phyloP scores from a whole-genome alignment of 2,888 invertebrate species.

The Pollenia griseotomentosa region DNA sequence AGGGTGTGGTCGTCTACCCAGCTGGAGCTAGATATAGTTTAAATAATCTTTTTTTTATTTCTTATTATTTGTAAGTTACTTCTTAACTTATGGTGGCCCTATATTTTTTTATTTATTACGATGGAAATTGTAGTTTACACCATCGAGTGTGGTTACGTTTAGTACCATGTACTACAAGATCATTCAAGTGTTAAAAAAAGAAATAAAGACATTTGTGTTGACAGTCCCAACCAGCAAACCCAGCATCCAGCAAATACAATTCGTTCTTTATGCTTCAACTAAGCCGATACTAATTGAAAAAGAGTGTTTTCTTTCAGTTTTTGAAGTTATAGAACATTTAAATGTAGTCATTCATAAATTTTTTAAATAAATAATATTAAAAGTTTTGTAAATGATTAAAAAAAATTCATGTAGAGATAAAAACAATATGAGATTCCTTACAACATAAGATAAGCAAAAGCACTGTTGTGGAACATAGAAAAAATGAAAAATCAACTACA shows the following conservation, averaged over 20 bases:
- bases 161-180: conserved; percentile 54
- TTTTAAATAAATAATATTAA: conserved; percentile 44
- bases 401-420: background rate
- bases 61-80: conserved; percentile 32
- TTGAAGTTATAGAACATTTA: conserved; percentile 48
- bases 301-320: background rate
- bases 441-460: too few relatives aligned
- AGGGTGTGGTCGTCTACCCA: conserved; percentile 62
- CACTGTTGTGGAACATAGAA: too few relatives aligned
- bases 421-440: too few relatives aligned
- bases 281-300: conserved; percentile 51
- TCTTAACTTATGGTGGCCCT: conserved; percentile 60
- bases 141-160: conserved; percentile 28
- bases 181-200: conserved; percentile 58
- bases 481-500: too few relatives aligned
- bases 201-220: conserved; percentile 57
- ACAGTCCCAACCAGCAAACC: conserved; percentile 61
- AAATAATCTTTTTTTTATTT: background rate
- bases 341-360: conserved; percentile 51
- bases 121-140: conserved; percentile 65
- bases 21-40: conserved; percentile 48
- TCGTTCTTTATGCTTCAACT: conserved; percentile 47
- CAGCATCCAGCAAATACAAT: conserved; percentile 38
- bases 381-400: conserved; percentile 26
- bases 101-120: conserved; percentile 29